Conservation (phyloP, 2,113 vertebrate genomes). For the Mirza zaza region DNA sequence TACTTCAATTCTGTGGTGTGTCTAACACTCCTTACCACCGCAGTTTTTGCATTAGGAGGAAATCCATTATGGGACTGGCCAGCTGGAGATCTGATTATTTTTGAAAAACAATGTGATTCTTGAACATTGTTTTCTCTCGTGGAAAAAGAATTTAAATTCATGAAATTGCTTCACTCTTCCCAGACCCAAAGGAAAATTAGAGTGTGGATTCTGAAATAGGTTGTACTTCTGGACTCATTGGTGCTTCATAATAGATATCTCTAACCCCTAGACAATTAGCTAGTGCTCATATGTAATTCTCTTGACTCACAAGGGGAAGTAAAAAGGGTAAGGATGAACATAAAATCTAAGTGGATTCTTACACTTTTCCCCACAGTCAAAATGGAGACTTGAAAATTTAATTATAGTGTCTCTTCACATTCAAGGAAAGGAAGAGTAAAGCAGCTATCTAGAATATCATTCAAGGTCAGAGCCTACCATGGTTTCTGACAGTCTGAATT, state of each 20-base stretch:
- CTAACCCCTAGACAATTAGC: conserved; percentile 18
- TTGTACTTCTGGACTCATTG: neutral
- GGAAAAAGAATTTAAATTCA: conserved; percentile 39
- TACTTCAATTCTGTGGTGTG: neutral
- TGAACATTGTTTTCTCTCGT: conserved; percentile 5
- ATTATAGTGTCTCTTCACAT: neutral
- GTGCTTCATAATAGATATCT: neutral
- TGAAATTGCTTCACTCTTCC: neutral
- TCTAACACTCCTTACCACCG: neutral
- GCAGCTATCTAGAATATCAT: neutral
- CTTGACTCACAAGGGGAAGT: neutral
- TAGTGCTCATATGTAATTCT: neutral
- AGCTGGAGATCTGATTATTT: conserved; percentile 12
- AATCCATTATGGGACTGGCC: neutral
- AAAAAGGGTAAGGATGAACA: neutral
- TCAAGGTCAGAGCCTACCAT: neutral
- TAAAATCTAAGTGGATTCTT: conserved; percentile 25
- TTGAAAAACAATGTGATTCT: conserved; percentile 30
- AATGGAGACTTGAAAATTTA: neutral
- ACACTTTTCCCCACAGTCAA: neutral
- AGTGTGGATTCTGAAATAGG: neutral
- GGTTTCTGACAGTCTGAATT: neutral
- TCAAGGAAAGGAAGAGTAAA: neutral
- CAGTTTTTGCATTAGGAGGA: neutral
- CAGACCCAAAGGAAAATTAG: neutral